Base-by-base conservation (phyloP, 1,140 invertebrate species). In the Ctenoplectra terminalis region DNA sequence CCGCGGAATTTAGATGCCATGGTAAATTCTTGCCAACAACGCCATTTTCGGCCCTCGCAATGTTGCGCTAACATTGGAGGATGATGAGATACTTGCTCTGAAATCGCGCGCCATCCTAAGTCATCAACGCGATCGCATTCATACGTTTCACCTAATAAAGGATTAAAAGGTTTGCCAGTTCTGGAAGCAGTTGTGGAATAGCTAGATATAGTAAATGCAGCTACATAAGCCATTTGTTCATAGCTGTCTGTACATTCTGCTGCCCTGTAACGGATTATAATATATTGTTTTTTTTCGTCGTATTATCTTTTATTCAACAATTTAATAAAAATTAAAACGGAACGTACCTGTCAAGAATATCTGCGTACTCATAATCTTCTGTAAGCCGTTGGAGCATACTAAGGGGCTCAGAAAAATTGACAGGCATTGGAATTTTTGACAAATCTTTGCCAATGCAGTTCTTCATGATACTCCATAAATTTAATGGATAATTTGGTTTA, bases 371-470 rank as follows among this genome's bases (percentile, higher is more conserved):
- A 94, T 98, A 99, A 92, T 99, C 99, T 95, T 99, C 99, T 2
- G 98, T 98, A 74, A 99, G 95, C 87, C 99, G 95, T 94, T 99
- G 99, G 78, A 99, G 94, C 97, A 99, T 99, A 20, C 99, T 99
- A 66, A 99, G 94, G 3, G 99, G 99, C 94, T 99, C 99, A 89
- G 98, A 99, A 94, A 99, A 99, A 95, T 99, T 99, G 20, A 99
- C 98, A 91, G 99, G 99, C 97, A 99, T 99, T 1, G 99, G 99
- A 89, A 99, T 99, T 95, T 99, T 99, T 15, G 98, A 98, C 29
- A 99, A 94, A 92, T 99, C 99, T 95, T 99, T 99, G 64, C 99
- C 96, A 90, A 99, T 99, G 91, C 99, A 99, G 93, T 99, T 99
- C 93, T 99, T 99, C 98, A 99, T 99, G 71, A 99, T 99, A 85